Evolutionary conservation across 2,888 invertebrate genomes (phyloP), one percentile per base, ranked within the genome.

Genomic region (Volucella inflata): DNA sequence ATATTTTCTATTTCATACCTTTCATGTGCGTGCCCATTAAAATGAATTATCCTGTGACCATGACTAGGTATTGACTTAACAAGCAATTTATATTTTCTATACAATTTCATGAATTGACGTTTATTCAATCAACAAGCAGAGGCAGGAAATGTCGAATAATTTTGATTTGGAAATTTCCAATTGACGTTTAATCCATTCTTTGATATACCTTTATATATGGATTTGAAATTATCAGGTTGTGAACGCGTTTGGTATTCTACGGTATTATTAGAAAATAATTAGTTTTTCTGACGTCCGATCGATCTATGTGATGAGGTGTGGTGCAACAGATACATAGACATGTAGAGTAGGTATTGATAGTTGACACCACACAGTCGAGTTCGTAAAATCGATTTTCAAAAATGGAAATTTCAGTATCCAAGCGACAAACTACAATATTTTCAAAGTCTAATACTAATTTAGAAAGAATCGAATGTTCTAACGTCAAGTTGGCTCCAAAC

Each of bases 1-100:
- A 77, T 44, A 64, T 55, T 30, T 21, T 12, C 17, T 46, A 44
- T 59, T 55, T 10, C 40, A 14, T 8, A 21, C 9, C 30, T 10
- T 30, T 17, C 53, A 16, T 14, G 57, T 64, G 68, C 68, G 53
- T 77, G 68, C 11, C 21, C 16, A 30, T 48, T 48, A 40, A 38
- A 68, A 51, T 48, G 30, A 62, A 62, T 64, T 71, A 65, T 71
- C 71, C 64, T 78, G 65, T 17, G 68, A 40, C 76, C 64, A 59
- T 78, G 78, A 71, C 71, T 51, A 2, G 12, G 50, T 60, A 71
- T 78, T 78, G 71, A 78, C 78, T 78, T 71, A 71, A 57, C 57
- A 71, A 71, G 57, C 71, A 71, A 71, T 65, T 65, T 70, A 30
- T 14, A 48, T 40, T 48, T 71, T 38, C 30, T 50, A 71, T 71